Conservation (phyloP, 2,888 invertebrate genomes). For the Andrena camellia region DNA sequence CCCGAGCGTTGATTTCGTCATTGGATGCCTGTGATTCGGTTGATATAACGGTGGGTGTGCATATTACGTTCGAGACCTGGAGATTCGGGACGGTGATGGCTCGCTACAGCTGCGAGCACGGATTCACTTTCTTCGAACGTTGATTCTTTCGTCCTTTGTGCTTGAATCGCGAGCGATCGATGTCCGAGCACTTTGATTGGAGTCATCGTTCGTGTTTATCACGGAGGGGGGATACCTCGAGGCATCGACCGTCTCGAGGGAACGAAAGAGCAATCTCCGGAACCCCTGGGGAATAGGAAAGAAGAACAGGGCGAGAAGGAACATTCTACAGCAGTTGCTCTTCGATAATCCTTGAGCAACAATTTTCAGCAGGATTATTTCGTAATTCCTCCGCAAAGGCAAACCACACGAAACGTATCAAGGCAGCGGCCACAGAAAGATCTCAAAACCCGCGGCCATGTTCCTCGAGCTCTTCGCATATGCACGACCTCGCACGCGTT, state of each 20-base stretch:
- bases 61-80: not conserved
- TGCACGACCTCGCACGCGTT: too few species aligned
- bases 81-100: not conserved
- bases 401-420: not conserved
- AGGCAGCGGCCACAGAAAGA: constrained; percentile 11
- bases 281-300: not conserved
- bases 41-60: not conserved
- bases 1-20: constrained; percentile 5
- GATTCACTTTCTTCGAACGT: constrained; percentile 18
- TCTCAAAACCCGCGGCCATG: constrained; percentile 21
- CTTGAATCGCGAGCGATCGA: constrained; percentile 35
- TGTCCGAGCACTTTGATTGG: constrained; percentile 39
- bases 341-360: too few species aligned
- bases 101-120: not conserved
- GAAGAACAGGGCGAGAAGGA: not conserved
- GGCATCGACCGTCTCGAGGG: constrained; percentile 42
- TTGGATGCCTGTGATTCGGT: not conserved
- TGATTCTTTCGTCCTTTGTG: constrained; percentile 30
- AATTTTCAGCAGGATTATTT: too few species aligned
- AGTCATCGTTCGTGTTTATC: constrained; percentile 60
- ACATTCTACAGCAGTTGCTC: too few species aligned
- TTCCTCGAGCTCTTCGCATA: constrained; percentile 39
- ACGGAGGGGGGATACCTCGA: constrained; percentile 41
- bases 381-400: not conserved
- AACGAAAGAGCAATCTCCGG: constrained; percentile 22